phyloP scores from a whole-genome alignment of 2,797 vertebrate species.

The Helarctos malayanus region DNA sequence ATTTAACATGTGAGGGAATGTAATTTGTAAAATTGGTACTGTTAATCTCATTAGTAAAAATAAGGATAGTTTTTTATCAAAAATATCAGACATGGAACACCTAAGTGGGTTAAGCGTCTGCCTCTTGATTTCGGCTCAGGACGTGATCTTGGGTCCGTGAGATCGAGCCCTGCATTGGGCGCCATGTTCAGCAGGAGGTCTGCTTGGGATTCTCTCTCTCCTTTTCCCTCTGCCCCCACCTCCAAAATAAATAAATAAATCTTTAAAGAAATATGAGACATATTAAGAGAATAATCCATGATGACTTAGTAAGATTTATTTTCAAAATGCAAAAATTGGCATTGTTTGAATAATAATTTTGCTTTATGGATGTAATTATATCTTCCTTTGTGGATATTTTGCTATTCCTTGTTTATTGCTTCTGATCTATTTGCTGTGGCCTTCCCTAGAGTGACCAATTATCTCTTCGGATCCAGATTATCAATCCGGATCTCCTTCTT shows the following conservation, averaged over 20 bases:
- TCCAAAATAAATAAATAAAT: not conserved
- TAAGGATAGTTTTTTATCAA: not conserved
- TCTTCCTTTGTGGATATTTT: conserved; percentile 25
- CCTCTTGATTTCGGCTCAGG: not conserved
- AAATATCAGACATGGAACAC: not conserved
- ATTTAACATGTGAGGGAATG: not conserved
- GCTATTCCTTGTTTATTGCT: not conserved
- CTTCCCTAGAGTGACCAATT: not conserved
- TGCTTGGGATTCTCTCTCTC: not conserved
- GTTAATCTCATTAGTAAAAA: not conserved
- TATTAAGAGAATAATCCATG: not conserved
- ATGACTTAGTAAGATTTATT: conserved; percentile 19
- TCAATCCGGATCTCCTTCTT: not conserved
- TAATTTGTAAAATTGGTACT: not conserved
- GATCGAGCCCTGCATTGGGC: not conserved
- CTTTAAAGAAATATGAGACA: not conserved
- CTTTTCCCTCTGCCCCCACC: not conserved
- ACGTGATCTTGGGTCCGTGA: not conserved
- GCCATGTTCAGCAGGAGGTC: not conserved
- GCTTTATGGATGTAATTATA: not conserved
- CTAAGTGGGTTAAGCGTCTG: not conserved
- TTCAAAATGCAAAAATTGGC: conserved; percentile 17
- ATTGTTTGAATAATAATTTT: conserved; percentile 36
- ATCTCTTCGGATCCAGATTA: not conserved
- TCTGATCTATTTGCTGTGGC: not conserved